Base-by-base conservation (phyloP, 2,797 vertebrate genomes). In the Lithobates sylvaticus region DNA sequence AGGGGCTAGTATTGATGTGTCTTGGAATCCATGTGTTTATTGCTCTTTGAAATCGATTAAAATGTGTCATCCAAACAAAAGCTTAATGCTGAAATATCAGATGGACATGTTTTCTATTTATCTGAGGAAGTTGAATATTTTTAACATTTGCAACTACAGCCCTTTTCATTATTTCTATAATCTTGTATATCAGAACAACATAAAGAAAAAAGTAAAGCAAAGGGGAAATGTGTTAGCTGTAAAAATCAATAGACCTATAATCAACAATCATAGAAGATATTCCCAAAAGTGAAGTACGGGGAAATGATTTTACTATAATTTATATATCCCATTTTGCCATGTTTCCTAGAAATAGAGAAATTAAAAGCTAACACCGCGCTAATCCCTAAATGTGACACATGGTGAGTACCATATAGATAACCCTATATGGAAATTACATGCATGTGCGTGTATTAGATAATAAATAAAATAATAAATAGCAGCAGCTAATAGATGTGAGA, bases 211-310 rank as follows among this genome's bases (percentile, higher is more conserved):
- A 21, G 10, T 27, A 71, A 81, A 74, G 72, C 70, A 74, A 82
- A 74, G 54, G 27, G 34, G 34, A 44, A 81, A 61, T 36, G 69
- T 21, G n/a, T 61, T 32, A 36, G 50, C 34, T 39, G 10, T n/a
- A 72, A 67, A 68, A 73, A 82, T 82, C 80, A 74, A 82, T 82
- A 39, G n/a, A 82, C 80, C 42, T 82, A 65, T 72, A 61, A 64
- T 82, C 54, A 27, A 61, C 80, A 64, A 34, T 26, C 70, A 64
- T 44, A 64, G 29, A 16, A 29, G 26, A 67, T 27, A 27, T 29
- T 74, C 72, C 44, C 39, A 74, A 44, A 47, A 74, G 72, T 15
- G 12, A 12, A 47, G 72, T 47, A 18, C 72, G 50, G 13, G n/a
- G 72, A 1, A 74, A 74, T 65, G 23, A 13, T 29, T 67, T 67